A percentile compares a stretch with the other conserved stretches of the same genome.
These are phyloP conservation scores for Microplitis deprimator DNA, from an alignment of 2,888 invertebrate species.

Conservation along the genomic window DNA sequence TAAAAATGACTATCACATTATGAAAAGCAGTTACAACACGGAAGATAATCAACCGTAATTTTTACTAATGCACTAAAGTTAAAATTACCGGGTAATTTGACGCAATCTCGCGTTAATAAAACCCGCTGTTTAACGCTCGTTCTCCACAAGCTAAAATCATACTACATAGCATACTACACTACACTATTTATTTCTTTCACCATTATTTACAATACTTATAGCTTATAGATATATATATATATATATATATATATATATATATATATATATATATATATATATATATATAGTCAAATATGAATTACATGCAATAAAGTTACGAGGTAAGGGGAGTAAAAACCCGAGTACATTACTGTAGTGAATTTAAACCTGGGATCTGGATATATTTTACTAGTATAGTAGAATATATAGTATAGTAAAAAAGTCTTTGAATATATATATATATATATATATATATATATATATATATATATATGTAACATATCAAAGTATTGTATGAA, in stretches of 20 bases:
- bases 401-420: too few species aligned
- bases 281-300: not conserved
- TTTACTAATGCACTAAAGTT: conserved; percentile 48
- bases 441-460: not conserved
- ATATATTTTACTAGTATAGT: not conserved
- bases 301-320: not conserved
- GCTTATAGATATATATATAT: not conserved
- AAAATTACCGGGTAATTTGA: conserved; percentile 54
- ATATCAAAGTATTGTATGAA: conserved; percentile 5
- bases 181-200: conserved; percentile 20
- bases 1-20: conserved; percentile 2
- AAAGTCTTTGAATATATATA: not conserved
- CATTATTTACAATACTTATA: not conserved
- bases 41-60: conserved; percentile 51
- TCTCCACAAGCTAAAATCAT: conserved; percentile 14
- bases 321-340: not conserved
- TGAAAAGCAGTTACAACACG: conserved; percentile 45
- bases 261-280: too few species aligned
- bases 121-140: conserved; percentile 47
- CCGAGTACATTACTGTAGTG: not conserved
- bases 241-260: too few species aligned
- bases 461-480: not conserved
- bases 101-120: conserved; percentile 52
- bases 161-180: not conserved
- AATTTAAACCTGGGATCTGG: not conserved